phyloP scores from a whole-genome alignment of 2,113 vertebrate genomes.

The Canis aureus region DNA sequence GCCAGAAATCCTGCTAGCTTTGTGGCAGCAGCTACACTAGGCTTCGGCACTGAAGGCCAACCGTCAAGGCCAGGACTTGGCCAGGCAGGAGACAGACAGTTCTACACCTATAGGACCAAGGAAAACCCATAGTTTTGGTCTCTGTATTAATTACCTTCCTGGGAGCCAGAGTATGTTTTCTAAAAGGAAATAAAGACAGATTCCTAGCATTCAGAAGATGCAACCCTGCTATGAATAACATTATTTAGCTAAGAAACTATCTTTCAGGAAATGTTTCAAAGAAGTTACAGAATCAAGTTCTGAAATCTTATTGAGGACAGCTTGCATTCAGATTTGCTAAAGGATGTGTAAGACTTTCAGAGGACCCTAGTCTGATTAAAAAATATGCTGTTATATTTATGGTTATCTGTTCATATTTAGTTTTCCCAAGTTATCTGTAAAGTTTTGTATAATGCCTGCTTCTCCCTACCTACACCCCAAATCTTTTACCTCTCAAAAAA shows the following conservation, averaged over 20 bases:
- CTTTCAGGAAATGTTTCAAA: neutral
- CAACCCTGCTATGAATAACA: neutral
- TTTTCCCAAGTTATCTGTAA: too few species aligned
- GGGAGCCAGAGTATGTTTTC: neutral
- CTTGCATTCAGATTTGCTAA: neutral
- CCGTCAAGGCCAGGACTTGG: neutral
- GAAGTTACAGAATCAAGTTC: neutral
- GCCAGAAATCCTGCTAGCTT: neutral
- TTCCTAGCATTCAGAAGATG: neutral
- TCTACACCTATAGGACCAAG: neutral
- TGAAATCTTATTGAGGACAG: neutral
- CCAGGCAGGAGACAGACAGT: neutral
- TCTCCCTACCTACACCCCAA: neutral
- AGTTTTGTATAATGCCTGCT: neutral
- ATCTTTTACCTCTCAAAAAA: neutral
- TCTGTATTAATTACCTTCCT: neutral
- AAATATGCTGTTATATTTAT: too few species aligned
- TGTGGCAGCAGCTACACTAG: rapidly evolving
- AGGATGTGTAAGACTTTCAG: neutral
- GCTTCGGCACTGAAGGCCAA: neutral
- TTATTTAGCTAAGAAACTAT: neutral
- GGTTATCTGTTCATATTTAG: too few species aligned
- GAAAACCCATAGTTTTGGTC: neutral
- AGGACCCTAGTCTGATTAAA: neutral
- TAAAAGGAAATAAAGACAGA: neutral